These are phyloP conservation scores for Drosophila funebris DNA, from an alignment of 1,140 invertebrate genomes.

Conservation along the genomic window DNA sequence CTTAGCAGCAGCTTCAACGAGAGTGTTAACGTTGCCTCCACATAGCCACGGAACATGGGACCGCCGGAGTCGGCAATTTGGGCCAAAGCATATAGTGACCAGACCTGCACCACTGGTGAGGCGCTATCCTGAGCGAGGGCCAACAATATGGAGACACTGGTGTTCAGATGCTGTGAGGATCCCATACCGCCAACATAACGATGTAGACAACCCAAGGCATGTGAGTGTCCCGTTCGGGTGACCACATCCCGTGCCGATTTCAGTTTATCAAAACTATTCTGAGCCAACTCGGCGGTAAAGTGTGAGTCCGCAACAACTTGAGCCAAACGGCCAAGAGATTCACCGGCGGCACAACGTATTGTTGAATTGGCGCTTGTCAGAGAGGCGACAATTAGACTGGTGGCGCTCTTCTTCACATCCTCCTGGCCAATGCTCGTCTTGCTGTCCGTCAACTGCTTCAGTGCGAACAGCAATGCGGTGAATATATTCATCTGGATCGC, in stretches of 20 bases:
- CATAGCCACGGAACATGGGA: constrained; percentile 98
- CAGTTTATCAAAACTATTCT: constrained; percentile 95
- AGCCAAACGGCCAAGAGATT: constrained; percentile 94
- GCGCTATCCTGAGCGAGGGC: constrained; percentile 96
- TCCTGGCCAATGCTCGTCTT: constrained; percentile 95
- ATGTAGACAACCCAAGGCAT: constrained; percentile 96
- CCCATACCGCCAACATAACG: constrained; percentile 95
- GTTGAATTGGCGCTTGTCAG: constrained; percentile 93
- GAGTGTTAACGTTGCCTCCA: constrained; percentile 96
- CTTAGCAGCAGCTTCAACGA: constrained; percentile 94
- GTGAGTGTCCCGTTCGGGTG: constrained; percentile 94
- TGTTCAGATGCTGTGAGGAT: constrained; percentile 95
- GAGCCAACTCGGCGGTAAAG: constrained; percentile 95
- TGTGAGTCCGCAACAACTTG: constrained; percentile 93
- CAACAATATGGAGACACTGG: constrained; percentile 96
- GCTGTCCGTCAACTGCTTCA: constrained; percentile 94
- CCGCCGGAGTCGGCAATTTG: constrained; percentile 98
- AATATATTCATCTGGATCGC: constrained; percentile 99
- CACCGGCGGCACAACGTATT: constrained; percentile 93
- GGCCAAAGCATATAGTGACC: constrained; percentile 97
- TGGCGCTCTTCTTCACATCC: constrained; percentile 94
- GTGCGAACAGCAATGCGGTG: constrained; percentile 94
- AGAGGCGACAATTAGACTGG: constrained; percentile 91
- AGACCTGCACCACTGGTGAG: constrained; percentile 88
- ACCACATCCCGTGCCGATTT: constrained; percentile 95